Base-by-base conservation (phyloP, 2,113 vertebrate genomes). In the Smithornis capensis region DNA sequence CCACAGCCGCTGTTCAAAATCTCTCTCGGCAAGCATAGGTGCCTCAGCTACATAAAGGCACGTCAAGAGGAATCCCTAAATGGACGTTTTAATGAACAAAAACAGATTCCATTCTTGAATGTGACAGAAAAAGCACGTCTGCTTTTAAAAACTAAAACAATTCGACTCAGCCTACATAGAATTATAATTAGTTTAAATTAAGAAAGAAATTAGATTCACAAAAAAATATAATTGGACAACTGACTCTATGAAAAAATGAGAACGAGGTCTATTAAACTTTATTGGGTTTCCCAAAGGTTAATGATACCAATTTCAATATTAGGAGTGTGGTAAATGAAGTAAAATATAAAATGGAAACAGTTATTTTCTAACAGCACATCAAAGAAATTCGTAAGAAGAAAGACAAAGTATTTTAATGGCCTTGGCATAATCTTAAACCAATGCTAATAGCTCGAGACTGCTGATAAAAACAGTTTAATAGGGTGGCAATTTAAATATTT, bases 391-490 rank as follows among this genome's bases (percentile, higher is more conserved):
- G 63, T 70, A 93, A 84, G 64, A 97, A 97, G 94, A 97, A 97
- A 96, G 95, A 97, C 89, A 95, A 97, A 98, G 95, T 96, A 89
- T 97, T 97, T 97, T 98, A 98, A 98, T 97, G 95, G 96, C 83
- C 87, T 94, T 78, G 42, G 95, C 94, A 97, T 98, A 98, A 97
- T 98, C 96, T 96, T 95, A 97, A 97, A 97, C 85, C 90, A 89
- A 96, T 92, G 91, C 97, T 98, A 98, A 98, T 97, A 96, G 96
- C 97, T 97, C 75, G 49, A 97, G 92, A 93, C 96, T 97, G 95
- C 94, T 97, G 98, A 97, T 97, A 97, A 97, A 96, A 98, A 97
- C 97, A 96, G 96, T 97, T 98, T 98, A 98, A 98, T 98, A 98
- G 97, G 97, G 96, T 96, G 92, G 96, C 96, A 98, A 97, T 98